These are phyloP conservation scores for Thumatha senex DNA, from an alignment of 2,888 invertebrate genomes.

Conservation along the genomic window DNA sequence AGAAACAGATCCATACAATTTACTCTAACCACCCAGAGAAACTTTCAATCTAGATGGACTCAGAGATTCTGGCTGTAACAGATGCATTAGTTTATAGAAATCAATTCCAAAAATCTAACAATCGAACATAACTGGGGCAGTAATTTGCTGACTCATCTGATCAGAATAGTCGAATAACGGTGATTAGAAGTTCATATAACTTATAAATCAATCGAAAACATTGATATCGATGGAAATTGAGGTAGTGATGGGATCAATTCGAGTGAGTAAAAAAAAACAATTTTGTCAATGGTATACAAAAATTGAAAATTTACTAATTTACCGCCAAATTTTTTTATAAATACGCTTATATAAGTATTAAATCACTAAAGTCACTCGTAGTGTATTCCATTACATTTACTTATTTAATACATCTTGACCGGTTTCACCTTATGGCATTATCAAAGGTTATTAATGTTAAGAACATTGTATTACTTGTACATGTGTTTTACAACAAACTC, in stretches of 20 bases:
- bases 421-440: no score
- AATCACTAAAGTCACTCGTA: no score
- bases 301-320: no score
- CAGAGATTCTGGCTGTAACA: conserved; percentile 19
- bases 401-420: no score
- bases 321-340: no score
- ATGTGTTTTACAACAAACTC: no score
- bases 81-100: conserved; percentile 40
- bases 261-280: neutral
- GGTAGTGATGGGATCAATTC: conserved; percentile 21
- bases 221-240: conserved; percentile 27
- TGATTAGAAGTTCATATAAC: conserved; percentile 30
- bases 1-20: conserved; percentile 15
- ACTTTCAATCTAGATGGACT: conserved; percentile 17
- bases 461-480: no score
- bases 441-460: no score
- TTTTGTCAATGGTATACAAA: no score
- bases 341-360: no score
- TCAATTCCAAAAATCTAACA: conserved; percentile 61
- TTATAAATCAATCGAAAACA: conserved; percentile 56
- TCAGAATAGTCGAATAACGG: conserved; percentile 59
- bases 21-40: conserved; percentile 14
- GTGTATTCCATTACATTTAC: no score
- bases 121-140: conserved; percentile 61
- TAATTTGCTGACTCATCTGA: conserved; percentile 60